A percentile compares a stretch with the other conserved stretches of the same genome.
Evolutionary conservation across 2,797 vertebrate species (phyloP).

Genomic region (Pelodytes ibericus): DNA sequence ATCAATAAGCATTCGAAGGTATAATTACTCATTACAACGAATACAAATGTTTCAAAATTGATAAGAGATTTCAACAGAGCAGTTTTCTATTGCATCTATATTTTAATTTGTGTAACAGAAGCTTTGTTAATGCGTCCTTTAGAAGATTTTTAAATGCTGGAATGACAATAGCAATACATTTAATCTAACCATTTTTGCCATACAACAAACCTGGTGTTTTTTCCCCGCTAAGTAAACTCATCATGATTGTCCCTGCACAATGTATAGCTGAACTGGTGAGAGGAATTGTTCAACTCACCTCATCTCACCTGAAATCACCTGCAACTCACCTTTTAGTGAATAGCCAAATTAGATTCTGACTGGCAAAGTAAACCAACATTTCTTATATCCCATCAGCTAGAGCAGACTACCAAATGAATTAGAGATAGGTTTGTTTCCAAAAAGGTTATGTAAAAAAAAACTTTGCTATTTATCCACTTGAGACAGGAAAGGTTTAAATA

Average conservation of each 20-base stretch:
- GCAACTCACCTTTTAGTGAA: too few species aligned
- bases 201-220: too few species aligned
- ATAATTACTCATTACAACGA: conserved; percentile 47
- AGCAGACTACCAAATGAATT: conserved; percentile 2
- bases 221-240: too few species aligned
- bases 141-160: conserved; percentile 25
- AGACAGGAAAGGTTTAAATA: not conserved
- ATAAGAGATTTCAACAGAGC: conserved; percentile 45
- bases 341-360: not conserved
- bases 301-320: too few species aligned
- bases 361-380: conserved; percentile 28
- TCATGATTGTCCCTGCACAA: too few species aligned
- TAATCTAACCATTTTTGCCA: too few species aligned
- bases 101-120: conserved; percentile 39
- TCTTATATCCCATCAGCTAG: conserved; percentile 24
- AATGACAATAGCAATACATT: conserved; percentile 22
- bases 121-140: conserved; percentile 19
- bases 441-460: conserved; percentile 1
- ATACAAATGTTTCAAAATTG: conserved; percentile 45
- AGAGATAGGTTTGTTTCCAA: not conserved
- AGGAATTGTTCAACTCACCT: too few species aligned
- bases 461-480: conserved; percentile 1
- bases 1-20: conserved; percentile 46
- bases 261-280: too few species aligned
- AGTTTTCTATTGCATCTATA: conserved; percentile 27